Conservation (phyloP, 2,113 vertebrate genomes). For the Redunca redunca region DNA sequence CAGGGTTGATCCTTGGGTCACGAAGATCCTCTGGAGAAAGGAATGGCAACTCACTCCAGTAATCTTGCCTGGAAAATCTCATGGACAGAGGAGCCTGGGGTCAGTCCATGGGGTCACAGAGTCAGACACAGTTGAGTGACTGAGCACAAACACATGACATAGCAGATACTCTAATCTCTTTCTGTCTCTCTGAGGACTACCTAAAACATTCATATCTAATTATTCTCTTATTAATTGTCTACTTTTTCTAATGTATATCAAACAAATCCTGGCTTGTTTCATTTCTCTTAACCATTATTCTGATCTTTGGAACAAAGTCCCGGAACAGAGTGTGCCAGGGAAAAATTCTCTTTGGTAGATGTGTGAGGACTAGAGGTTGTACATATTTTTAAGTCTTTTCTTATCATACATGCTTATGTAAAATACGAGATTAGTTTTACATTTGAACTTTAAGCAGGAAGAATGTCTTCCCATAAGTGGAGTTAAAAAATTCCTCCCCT, state of each 20-base stretch:
- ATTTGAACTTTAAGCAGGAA: conserved; percentile 62
- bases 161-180: background rate
- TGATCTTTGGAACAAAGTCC: conserved; percentile 58
- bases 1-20: background rate
- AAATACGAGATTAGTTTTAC: conserved; percentile 47
- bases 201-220: conserved; percentile 5
- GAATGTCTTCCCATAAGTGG: conserved; percentile 43
- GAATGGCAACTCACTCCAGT: background rate
- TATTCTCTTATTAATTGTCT: conserved; percentile 45
- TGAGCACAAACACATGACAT: background rate
- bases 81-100: background rate
- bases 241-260: conserved; percentile 36
- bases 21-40: background rate
- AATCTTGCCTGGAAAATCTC: background rate
- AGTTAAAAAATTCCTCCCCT: conserved; percentile 53
- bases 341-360: conserved; percentile 40
- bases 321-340: conserved; percentile 31
- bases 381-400: conserved; percentile 49
- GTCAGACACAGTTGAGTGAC: background rate
- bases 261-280: conserved; percentile 41
- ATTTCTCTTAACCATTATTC: conserved; percentile 52
- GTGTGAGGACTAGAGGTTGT: conserved; percentile 39
- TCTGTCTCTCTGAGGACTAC: background rate
- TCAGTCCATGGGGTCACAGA: background rate
- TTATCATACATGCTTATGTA: background rate